These are phyloP conservation scores for Allacma fusca DNA, from an alignment of 2,888 invertebrate species.

Conservation along the genomic window DNA sequence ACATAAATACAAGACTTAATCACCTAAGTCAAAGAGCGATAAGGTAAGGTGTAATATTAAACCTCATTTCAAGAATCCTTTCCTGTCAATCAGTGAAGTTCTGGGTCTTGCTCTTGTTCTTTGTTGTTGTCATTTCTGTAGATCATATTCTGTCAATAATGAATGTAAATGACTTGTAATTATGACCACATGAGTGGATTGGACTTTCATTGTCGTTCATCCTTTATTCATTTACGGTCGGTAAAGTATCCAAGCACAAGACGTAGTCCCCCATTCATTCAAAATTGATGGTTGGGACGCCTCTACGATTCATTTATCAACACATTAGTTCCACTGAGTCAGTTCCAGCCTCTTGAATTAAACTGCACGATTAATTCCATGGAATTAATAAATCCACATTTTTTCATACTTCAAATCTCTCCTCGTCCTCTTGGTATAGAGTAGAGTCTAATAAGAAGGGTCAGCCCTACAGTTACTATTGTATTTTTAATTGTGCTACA, in stretches of 20 bases:
- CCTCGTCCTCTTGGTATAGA: too few relatives aligned
- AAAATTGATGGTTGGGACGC: not conserved
- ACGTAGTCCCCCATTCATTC: not conserved
- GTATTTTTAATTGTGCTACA: too few relatives aligned
- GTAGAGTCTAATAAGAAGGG: too few relatives aligned
- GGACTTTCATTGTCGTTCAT: slow-evolving; percentile 4
- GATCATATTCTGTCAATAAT: slow-evolving; percentile 19
- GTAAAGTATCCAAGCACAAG: too few relatives aligned
- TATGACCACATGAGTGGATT: slow-evolving; percentile 22
- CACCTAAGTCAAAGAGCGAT: too few relatives aligned
- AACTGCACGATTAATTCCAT: not conserved
- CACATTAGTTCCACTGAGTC: slow-evolving; percentile 18
- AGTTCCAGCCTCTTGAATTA: not conserved
- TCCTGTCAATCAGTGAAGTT: slow-evolving; percentile 38
- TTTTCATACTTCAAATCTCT: too few relatives aligned
- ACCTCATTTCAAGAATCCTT: slow-evolving; percentile 28
- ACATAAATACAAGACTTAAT: too few relatives aligned
- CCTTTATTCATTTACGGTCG: not conserved
- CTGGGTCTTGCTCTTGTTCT: slow-evolving; percentile 36
- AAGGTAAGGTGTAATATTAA: too few relatives aligned
- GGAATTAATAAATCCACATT: not conserved
- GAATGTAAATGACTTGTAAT: slow-evolving; percentile 23
- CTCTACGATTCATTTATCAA: slow-evolving; percentile 16
- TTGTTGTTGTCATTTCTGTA: not conserved
- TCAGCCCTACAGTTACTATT: too few relatives aligned